Evolutionary conservation across 1,140 invertebrate genomes (phyloP), one percentile per base, ranked within the genome.

Genomic region (Gryon sp.): DNA sequence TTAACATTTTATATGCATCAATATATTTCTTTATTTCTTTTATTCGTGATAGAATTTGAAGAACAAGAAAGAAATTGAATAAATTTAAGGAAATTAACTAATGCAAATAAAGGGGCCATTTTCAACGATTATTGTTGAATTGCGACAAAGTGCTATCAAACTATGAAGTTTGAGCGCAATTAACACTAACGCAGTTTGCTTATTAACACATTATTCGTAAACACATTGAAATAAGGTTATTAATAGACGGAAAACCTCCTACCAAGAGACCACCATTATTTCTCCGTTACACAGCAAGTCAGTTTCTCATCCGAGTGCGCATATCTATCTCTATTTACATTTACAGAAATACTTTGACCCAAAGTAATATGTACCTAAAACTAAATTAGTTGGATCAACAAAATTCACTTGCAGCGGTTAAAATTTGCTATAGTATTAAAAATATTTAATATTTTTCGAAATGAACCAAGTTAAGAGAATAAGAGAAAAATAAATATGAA

Each of bases 151-250:
- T 45, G 36, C 28, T 53, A 50, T 68, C 45, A 38, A 59, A 12
- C 41, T 14, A 22, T 24, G n/a, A 4, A 57, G 12, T 20, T 32
- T 30, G 36, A 36, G 7, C 28, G 22, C 24, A 52, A 59, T n/a
- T n/a, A n/a, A 53, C 26, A 34, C 36, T 1, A 28, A 18, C 22
- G 9, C 20, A 30, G 45, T 76, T 62, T 63, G 55, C 72, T 76
- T 76, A 76, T 76, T 76, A 76, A 69, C 73, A 63, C 50, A 52
- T 76, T 76, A 69, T 76, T 76, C 73, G 73, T 76, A 69, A 76
- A 76, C 63, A 76, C 57, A 76, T 76, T 69, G 63, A 76, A 63
- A 69, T 57, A 22, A 22, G 55, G 53, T 66, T 76, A 76, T 69
- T 76, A 76, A 76, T 76, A 76, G 63, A 55, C 43, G 8, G 46